phyloP scores from a whole-genome alignment of 1,140 invertebrate genomes.

The Probaryconus sp. region DNA sequence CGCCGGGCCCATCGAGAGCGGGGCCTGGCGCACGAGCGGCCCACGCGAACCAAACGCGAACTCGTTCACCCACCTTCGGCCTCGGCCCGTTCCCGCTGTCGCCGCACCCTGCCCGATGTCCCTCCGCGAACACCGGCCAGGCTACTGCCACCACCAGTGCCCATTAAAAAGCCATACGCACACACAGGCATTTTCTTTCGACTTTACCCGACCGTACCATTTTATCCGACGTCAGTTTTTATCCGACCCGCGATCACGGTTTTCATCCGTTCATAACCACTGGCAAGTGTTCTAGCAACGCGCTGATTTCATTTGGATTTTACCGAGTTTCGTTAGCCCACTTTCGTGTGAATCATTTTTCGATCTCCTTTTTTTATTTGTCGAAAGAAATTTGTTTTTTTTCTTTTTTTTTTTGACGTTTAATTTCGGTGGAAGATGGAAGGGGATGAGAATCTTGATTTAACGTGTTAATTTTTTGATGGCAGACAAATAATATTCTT shows the following conservation, averaged over 20 bases:
- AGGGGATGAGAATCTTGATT: too few species aligned
- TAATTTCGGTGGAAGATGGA: too few species aligned
- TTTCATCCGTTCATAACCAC: too few species aligned
- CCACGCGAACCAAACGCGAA: slow-evolving; percentile 66
- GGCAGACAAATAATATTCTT: too few species aligned
- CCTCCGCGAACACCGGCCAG: slow-evolving; percentile 19
- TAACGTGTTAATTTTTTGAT: too few species aligned
- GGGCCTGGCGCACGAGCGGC: slow-evolving; percentile 44
- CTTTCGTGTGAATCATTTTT: too few species aligned
- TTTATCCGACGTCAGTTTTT: slow-evolving; percentile 55
- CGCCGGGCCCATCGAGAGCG: neutral
- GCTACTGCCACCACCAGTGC: slow-evolving; percentile 43
- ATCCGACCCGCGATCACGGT: slow-evolving; percentile 40
- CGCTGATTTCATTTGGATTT: too few species aligned
- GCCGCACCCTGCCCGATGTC: slow-evolving; percentile 31
- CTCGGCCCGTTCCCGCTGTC: slow-evolving; percentile 65
- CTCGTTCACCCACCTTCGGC: slow-evolving; percentile 77
- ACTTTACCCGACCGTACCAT: slow-evolving; percentile 50
- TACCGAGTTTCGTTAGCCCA: too few species aligned
- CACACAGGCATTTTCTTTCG: slow-evolving; percentile 52
- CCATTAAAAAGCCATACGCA: slow-evolving; percentile 53
- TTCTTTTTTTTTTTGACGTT: too few species aligned
- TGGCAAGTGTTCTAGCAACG: too few species aligned
- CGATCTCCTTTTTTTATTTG: too few species aligned
- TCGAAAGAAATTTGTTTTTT: too few species aligned